Base-by-base conservation (phyloP, 1,140 invertebrate species). In the Spodoptera litura region DNA sequence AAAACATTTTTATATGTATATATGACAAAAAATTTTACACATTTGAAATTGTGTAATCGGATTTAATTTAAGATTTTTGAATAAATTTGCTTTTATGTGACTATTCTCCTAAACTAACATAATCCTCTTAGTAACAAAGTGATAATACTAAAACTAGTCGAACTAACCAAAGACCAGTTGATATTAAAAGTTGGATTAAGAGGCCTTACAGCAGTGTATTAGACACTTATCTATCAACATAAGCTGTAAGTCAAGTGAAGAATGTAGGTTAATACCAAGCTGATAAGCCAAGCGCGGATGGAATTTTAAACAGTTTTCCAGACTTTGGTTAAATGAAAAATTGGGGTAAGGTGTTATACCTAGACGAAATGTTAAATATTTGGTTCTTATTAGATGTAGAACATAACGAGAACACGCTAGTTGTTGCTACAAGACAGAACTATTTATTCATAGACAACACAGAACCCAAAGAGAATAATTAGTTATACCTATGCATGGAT, bases 191-290 rank as follows among this genome's bases (percentile, higher is more conserved):
- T 53, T 52, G 52, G 51, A 71, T 71, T 56, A 71, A 8, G 52
- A 71, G 35, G 52, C 71, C 71, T 5, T n/a, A 59, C 5, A 59
- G 35, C 71, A 59, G 52, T 25, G 71, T 58, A 68, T 52, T 9
- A 52, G 25, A 27, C 53, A 56, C 71, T 59, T 59, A 73, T 59
- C 55, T 68, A 25, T 56, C 35, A 38, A 20, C 71, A 38, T 58
- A 73, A 73, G 71, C 71, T 20, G 71, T 73, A 25, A 56, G 55
- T 73, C 55, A 59, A 59, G 25, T 20, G 12, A 73, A 31, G 56
- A 49, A 73, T 38, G 55, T 73, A 49, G 71, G 71, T 58, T 73
- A 73, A 73, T 59, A 73, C 55, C 4, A 15, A 49, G 12, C 56
- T 59, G 71, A 73, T 73, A 73, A 73, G 35, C 71, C 38, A 44